Percentiles rank a stretch among this genome's conserved stretches.
These are phyloP conservation scores for Wasmannia auropunctata DNA, from an alignment of 1,140 invertebrate species.

Conservation along the genomic window DNA sequence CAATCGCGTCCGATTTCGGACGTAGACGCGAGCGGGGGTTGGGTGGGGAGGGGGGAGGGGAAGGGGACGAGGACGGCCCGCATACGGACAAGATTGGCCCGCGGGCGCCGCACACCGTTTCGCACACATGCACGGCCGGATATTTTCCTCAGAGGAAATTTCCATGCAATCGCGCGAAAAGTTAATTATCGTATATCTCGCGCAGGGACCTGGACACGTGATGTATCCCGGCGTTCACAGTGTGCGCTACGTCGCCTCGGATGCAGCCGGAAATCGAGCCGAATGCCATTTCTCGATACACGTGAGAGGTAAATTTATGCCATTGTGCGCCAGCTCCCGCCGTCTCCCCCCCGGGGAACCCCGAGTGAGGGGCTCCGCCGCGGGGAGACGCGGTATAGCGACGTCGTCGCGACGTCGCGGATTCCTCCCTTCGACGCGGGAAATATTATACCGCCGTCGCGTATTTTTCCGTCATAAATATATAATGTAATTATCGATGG, in stretches of 20 bases:
- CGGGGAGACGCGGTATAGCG: not conserved
- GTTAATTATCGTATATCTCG: constrained; percentile 63
- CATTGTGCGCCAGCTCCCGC: constrained; percentile 23
- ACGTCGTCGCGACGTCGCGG: not conserved
- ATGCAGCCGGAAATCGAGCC: constrained; percentile 87
- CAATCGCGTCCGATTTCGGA: not conserved
- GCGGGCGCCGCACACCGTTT: not conserved
- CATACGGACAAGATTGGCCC: not conserved
- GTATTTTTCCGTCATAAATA: not conserved
- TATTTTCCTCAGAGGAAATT: constrained; percentile 35
- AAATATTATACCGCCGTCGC: constrained; percentile 29
- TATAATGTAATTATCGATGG: constrained; percentile 33
- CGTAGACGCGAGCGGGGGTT: no score
- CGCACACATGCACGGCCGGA: not conserved
- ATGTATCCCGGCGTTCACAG: constrained; percentile 87
- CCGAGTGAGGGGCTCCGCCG: constrained; percentile 12
- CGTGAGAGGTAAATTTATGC: constrained; percentile 85
- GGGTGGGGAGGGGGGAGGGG: no score
- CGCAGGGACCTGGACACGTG: constrained; percentile 87
- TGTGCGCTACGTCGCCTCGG: constrained; percentile 88
- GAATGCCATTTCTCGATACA: constrained; percentile 88
- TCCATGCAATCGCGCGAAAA: constrained; percentile 55
- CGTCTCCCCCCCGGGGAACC: no score
- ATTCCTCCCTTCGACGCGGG: constrained; percentile 1
- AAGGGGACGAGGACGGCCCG: no score